Evolutionary conservation across 2,113 vertebrate genomes (phyloP), one percentile per base, ranked within the genome.

Genomic region (Scatophagus argus): DNA sequence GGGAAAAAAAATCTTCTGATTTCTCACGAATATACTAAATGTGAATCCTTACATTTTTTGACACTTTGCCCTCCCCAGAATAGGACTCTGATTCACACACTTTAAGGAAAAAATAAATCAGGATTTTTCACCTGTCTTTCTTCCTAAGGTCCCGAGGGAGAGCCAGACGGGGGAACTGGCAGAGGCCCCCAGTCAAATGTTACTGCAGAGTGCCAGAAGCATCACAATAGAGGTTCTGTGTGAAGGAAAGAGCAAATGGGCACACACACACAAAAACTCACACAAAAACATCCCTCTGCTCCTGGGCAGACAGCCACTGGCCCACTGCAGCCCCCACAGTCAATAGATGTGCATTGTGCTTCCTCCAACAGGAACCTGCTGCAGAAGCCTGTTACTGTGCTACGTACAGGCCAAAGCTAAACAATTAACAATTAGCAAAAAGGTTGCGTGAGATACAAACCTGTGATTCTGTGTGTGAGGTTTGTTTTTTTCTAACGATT

Each of bases 181-280:
- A 71, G 65, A 65, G 19, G 9, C 72, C 78, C 29, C 51, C 52
- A 67, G 82, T 90, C 87, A 87, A 89, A 89, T 79, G 81, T 84
- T 82, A 58, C 43, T 23, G 77, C 82, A 83, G 66, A 59, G 51
- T 49, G 89, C 87, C 88, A 88, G 80, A 80, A 72, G 72, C 69
- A 84, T 85, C 76, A 91, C 87, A 91, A 92, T 80, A 78, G 85
- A 72, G 83, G 72, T 77, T 87, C 80, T 89, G 90, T 93, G 77
- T 69, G 54, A 64, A 63, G 66, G 71, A 82, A 73, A 84, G 82
- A 86, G 78, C 73, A 84, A 86, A 89, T 76, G 82, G 58, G 46
- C 32, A 78, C 65, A 77, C 72, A 68, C 56, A 80, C 34, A 82
- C 8, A 74, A 27, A 77, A 23, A 44, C 77, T 67, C 65, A 69